Conservation (phyloP, 2,888 invertebrate genomes). For the Prosopocoilus inquinatus region DNA sequence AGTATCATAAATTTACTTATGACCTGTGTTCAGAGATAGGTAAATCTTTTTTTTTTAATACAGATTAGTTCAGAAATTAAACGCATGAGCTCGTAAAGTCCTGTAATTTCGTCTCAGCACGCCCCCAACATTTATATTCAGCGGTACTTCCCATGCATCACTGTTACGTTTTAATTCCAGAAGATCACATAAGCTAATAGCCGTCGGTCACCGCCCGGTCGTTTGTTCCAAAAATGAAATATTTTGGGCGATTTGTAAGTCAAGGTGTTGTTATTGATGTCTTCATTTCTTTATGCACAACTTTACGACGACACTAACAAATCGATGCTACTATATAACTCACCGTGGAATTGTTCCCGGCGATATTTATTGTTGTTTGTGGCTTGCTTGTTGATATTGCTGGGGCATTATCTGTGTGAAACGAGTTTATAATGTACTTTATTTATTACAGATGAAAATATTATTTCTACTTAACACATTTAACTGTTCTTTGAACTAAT, state of each 20-base stretch:
- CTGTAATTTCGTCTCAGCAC: not conserved
- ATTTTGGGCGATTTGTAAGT: constrained; percentile 4
- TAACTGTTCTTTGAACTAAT: too few relatives aligned
- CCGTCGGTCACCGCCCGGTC: constrained; percentile 7
- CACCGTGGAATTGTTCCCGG: not conserved
- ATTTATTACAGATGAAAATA: too few relatives aligned
- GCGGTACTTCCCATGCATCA: constrained; percentile 1
- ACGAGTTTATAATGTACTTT: too few relatives aligned
- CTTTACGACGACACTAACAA: constrained; percentile 6
- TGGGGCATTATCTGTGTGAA: not conserved
- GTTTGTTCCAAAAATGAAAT: constrained; percentile 7
- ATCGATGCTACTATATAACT: not conserved
- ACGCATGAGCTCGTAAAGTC: too few relatives aligned
- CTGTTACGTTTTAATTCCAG: constrained; percentile 9
- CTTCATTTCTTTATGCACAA: constrained; percentile 8
- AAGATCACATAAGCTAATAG: constrained; percentile 6
- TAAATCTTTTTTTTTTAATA: too few relatives aligned
- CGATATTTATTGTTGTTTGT: not conserved
- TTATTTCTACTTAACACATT: too few relatives aligned
- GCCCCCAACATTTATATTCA: constrained; percentile 2
- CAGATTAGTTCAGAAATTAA: too few relatives aligned
- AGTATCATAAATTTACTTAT: too few relatives aligned
- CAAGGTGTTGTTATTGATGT: constrained; percentile 7
- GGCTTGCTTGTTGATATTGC: not conserved
- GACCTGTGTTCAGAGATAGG: too few relatives aligned